phyloP scores from a whole-genome alignment of 2,888 invertebrate species.

The Drosophila kokeensis region DNA sequence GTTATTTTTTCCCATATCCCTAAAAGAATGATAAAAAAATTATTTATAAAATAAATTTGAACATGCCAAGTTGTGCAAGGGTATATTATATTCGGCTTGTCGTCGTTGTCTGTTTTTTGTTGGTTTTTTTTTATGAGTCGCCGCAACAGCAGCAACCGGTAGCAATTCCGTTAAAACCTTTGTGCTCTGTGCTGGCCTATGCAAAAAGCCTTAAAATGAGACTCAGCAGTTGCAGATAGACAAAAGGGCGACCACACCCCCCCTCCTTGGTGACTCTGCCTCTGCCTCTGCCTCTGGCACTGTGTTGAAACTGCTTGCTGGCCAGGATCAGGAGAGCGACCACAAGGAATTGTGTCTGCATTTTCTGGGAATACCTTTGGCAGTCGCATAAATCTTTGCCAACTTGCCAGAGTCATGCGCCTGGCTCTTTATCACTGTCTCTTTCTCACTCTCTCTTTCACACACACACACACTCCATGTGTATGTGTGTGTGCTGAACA shows the following conservation, averaged over 20 bases:
- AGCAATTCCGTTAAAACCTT: constrained; percentile 76
- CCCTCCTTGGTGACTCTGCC: not conserved
- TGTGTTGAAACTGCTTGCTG: constrained; percentile 3
- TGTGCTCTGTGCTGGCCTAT: constrained; percentile 55
- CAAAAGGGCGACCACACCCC: constrained; percentile 26
- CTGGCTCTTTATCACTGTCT: constrained; percentile 20
- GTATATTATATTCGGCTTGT: not conserved
- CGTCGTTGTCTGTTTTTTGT: not conserved
- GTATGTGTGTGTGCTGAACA: constrained; percentile 56
- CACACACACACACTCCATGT: constrained; percentile 5
- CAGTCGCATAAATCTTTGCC: constrained; percentile 75
- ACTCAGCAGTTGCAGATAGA: constrained; percentile 16
- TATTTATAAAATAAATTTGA: not conserved
- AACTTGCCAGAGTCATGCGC: constrained; percentile 68
- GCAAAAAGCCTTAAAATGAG: constrained; percentile 43
- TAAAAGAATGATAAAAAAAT: not conserved
- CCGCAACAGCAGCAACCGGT: constrained; percentile 47
- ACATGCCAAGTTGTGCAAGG: not conserved
- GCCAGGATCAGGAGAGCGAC: constrained; percentile 41
- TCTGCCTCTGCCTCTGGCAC: not conserved
- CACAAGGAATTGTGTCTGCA: constrained; percentile 72
- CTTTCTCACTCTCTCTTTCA: not conserved
- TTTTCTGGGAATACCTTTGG: constrained; percentile 71
- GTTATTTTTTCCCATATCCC: not conserved
- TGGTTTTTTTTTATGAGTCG: constrained; percentile 30